phyloP scores from a whole-genome alignment of 2,797 vertebrate genomes.

The Spizella passerina region DNA sequence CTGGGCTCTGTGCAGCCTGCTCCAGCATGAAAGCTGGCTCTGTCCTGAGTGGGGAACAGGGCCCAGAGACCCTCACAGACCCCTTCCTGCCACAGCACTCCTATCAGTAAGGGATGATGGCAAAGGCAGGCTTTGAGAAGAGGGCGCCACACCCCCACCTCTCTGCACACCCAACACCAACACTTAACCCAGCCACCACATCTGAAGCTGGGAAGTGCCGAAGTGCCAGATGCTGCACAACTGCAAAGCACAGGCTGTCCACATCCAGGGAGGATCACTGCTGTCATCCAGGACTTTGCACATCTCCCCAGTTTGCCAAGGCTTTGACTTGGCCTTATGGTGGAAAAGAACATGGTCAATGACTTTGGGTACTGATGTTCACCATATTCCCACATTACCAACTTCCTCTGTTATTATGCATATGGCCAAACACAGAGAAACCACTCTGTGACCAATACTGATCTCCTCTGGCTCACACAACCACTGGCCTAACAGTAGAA shows the following conservation, averaged over 20 bases:
- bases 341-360: not conserved
- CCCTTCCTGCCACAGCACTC: not conserved
- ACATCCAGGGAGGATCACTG: not conserved
- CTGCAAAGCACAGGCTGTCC: not conserved
- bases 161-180: not conserved
- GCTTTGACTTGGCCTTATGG: not conserved
- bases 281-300: not conserved
- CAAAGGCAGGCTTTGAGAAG: not conserved
- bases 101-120: not conserved
- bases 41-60: not conserved
- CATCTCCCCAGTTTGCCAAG: not conserved
- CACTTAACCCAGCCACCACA: not conserved
- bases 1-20: not conserved
- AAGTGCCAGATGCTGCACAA: not conserved
- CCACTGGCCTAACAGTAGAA: not conserved
- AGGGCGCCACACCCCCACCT: not conserved
- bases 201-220: not conserved
- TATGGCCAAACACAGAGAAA: not conserved
- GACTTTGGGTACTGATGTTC: not conserved
- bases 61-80: not conserved
- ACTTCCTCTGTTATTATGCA: not conserved
- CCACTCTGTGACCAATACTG: not conserved
- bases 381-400: not conserved
- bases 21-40: not conserved
- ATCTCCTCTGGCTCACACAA: not conserved